Evolutionary conservation across 2,113 vertebrate genomes (phyloP).

Genomic region (Corythoichthys haematopterus): DNA sequence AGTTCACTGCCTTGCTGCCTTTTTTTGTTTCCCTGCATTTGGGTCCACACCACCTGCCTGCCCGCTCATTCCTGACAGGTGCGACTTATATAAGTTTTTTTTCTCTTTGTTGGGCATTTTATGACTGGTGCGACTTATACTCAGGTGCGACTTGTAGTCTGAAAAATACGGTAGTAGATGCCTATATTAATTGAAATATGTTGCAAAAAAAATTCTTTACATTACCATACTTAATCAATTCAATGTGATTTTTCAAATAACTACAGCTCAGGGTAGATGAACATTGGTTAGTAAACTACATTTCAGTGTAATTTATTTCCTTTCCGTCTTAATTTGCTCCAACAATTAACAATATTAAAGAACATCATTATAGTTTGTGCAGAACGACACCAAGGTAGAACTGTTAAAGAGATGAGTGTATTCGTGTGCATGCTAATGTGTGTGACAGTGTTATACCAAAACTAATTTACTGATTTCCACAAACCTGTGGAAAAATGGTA

Average conservation of each 20-base stretch:
- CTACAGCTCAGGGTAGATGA: background rate
- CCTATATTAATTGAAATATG: background rate
- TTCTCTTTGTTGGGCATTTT: too few relatives aligned
- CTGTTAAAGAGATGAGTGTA: background rate
- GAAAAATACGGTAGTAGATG: too few relatives aligned
- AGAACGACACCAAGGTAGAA: background rate
- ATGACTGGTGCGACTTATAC: too few relatives aligned
- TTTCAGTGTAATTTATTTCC: background rate
- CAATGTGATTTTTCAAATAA: background rate
- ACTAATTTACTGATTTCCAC: background rate
- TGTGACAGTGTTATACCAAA: background rate
- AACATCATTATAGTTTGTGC: background rate
- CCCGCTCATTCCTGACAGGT: too few relatives aligned
- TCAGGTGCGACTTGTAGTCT: too few relatives aligned
- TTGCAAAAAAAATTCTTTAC: background rate
- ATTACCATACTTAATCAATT: background rate
- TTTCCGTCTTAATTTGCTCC: background rate
- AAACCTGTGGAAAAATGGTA: background rate
- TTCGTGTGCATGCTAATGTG: background rate
- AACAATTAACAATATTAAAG: background rate
- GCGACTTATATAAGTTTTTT: too few relatives aligned
- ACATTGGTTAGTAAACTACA: background rate
- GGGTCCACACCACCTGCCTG: too few relatives aligned
- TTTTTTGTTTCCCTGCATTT: too few relatives aligned
- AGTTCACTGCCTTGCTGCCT: too few relatives aligned